Percentiles rank a stretch among this genome's conserved stretches.
Evolutionary conservation across 2,797 vertebrate species (phyloP).

Genomic region (Thripadectes ignobilis): DNA sequence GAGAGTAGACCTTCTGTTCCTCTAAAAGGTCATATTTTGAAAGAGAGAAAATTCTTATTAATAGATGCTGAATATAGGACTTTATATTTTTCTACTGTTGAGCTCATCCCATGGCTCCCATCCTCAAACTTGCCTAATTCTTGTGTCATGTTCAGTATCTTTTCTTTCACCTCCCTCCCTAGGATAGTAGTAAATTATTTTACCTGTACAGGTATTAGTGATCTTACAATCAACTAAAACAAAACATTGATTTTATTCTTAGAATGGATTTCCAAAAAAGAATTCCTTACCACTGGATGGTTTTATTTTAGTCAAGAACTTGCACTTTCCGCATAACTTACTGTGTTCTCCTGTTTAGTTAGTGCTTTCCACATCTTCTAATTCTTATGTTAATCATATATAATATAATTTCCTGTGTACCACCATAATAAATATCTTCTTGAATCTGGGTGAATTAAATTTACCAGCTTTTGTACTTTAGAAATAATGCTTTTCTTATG

Average conservation of each 20-base stretch:
- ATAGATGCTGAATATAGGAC: background rate
- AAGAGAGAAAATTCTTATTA: background rate
- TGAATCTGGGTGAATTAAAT: background rate
- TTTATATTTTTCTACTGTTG: background rate
- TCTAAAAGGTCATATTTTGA: background rate
- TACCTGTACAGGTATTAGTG: background rate
- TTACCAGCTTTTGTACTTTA: background rate
- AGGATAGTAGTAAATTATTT: background rate
- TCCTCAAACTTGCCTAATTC: background rate
- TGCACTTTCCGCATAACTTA: background rate
- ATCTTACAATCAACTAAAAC: background rate
- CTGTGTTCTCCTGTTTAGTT: background rate
- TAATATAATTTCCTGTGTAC: background rate
- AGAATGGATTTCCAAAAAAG: background rate
- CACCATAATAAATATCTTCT: background rate
- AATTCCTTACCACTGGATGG: background rate
- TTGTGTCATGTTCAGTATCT: background rate
- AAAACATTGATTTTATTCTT: background rate
- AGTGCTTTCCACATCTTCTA: background rate
- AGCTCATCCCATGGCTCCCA: accelerated
- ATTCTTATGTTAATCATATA: background rate
- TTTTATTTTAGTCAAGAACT: background rate
- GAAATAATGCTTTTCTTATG: background rate
- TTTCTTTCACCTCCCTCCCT: background rate
- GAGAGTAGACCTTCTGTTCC: background rate